phyloP scores from a whole-genome alignment of 2,888 invertebrate genomes.

The Helobdella robusta region DNA sequence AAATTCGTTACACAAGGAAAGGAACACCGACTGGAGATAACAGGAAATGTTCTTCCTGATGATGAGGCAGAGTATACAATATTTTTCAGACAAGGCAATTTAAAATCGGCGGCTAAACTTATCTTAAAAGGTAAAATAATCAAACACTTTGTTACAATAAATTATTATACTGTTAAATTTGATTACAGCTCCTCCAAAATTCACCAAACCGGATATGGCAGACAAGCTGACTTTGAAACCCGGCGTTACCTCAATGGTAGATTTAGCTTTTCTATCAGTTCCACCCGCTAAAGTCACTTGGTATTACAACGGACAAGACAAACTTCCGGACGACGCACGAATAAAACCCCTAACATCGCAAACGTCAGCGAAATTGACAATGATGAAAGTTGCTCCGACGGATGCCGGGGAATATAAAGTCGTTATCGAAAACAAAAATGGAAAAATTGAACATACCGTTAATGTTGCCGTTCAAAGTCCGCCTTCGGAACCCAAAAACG shows the following conservation, averaged over 20 bases:
- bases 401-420: constrained; percentile 37
- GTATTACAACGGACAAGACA: constrained; percentile 31
- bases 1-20: constrained; percentile 31
- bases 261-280: constrained; percentile 34
- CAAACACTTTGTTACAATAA: not conserved
- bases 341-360: constrained; percentile 34
- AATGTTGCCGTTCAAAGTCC: constrained; percentile 50
- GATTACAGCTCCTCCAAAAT: constrained; percentile 34
- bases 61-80: constrained; percentile 50
- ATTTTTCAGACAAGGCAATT: constrained; percentile 35
- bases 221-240: constrained; percentile 35
- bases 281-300: constrained; percentile 38
- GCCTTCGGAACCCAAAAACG: constrained; percentile 36
- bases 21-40: constrained; percentile 70
- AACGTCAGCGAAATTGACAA: constrained; percentile 35
- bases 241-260: constrained; percentile 34
- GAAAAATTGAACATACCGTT: constrained; percentile 33
- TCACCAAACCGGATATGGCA: constrained; percentile 30
- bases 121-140: constrained; percentile 40
- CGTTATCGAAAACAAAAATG: constrained; percentile 36
- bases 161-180: not conserved
- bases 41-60: constrained; percentile 60
- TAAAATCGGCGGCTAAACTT: constrained; percentile 41
- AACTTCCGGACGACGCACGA: constrained; percentile 27
- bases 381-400: constrained; percentile 32